Conservation (phyloP, 2,797 vertebrate genomes). For the Adrianichthys oophorus region DNA sequence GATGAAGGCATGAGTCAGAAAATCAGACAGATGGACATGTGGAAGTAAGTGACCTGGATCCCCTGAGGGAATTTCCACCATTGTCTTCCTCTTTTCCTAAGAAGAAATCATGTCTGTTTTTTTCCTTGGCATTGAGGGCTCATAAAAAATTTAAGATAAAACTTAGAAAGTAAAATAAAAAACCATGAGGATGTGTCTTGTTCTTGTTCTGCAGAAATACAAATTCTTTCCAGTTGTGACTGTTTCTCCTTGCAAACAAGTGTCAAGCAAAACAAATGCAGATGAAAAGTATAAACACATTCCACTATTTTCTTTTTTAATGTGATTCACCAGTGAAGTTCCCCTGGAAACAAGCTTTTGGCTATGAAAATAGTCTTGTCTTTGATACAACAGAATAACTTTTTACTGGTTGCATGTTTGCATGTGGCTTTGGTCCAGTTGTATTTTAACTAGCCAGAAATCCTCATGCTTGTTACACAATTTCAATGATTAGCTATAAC, state of each 20-base stretch:
- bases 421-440: no score
- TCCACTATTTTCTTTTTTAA: slow-evolving; percentile 23
- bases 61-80: slow-evolving; percentile 63
- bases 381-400: no score
- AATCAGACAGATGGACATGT: slow-evolving; percentile 47
- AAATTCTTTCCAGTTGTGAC: slow-evolving; percentile 24
- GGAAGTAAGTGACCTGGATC: slow-evolving; percentile 55
- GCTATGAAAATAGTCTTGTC: no score
- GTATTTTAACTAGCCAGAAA: no score
- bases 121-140: neutral
- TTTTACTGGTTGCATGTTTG: no score
- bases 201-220: slow-evolving; percentile 24
- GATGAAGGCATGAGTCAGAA: slow-evolving; percentile 48
- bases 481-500: no score
- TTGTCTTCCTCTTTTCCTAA: slow-evolving; percentile 34
- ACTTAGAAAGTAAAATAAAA: slow-evolving; percentile 27
- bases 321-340: slow-evolving; percentile 46
- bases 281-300: slow-evolving; percentile 35
- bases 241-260: slow-evolving; percentile 31
- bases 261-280: slow-evolving; percentile 20
- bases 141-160: slow-evolving; percentile 38
- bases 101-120: slow-evolving; percentile 47
- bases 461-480: no score
- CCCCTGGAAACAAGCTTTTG: slow-evolving; percentile 8
- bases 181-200: slow-evolving; percentile 10